These are phyloP conservation scores for Helicoverpa armigera DNA, from an alignment of 1,140 invertebrate species.

Conservation along the genomic window DNA sequence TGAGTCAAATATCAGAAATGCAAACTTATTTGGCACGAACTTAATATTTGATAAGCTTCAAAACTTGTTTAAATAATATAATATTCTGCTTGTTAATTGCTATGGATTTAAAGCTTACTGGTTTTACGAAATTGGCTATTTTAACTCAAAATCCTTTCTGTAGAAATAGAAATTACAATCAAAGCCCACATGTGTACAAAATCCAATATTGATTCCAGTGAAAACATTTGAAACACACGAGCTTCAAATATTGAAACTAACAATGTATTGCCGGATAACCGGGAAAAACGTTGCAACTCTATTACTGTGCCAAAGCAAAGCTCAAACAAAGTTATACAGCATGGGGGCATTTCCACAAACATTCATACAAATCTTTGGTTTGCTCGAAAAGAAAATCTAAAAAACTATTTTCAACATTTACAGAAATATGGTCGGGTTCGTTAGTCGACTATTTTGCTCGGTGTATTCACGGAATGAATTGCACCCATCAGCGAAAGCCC, in stretches of 20 bases:
- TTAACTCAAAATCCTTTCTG: too few relatives aligned
- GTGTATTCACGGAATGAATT: slow-evolving; percentile 42
- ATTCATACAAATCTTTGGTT: slow-evolving; percentile 10
- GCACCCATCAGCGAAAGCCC: slow-evolving; percentile 39
- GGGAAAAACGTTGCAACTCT: background rate
- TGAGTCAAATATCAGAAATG: too few relatives aligned
- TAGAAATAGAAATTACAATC: too few relatives aligned
- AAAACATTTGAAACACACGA: background rate
- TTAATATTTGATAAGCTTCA: background rate
- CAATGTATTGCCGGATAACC: background rate
- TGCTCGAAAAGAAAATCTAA: slow-evolving; percentile 24
- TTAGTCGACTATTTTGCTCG: slow-evolving; percentile 59
- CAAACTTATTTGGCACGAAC: too few relatives aligned
- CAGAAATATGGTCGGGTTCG: slow-evolving; percentile 51
- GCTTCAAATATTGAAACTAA: background rate
- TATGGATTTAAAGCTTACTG: too few relatives aligned
- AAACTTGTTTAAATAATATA: too few relatives aligned
- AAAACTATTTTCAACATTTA: slow-evolving; percentile 50
- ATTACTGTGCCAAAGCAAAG: background rate
- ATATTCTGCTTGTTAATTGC: too few relatives aligned
- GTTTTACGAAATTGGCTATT: too few relatives aligned
- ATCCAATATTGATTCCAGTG: slow-evolving; percentile 8
- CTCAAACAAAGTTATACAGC: background rate
- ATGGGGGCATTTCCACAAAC: background rate
- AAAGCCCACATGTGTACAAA: background rate